Conservation (phyloP, 2,888 invertebrate genomes). For the Mesodorylaimus sp. region DNA sequence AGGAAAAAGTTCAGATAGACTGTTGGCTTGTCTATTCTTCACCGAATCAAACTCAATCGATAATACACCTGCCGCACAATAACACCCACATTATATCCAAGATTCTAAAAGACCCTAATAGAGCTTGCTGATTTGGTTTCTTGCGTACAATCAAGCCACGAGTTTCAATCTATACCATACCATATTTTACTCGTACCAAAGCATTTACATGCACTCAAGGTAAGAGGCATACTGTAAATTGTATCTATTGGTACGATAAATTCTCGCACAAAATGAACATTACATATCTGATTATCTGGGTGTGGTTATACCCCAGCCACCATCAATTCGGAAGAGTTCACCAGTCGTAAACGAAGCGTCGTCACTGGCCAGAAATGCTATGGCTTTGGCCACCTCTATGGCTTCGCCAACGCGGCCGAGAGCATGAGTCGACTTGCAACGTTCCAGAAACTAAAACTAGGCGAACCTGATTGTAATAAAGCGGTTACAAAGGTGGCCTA, state of each 20-base stretch:
- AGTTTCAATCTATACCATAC: neutral
- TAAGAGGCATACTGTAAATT: neutral
- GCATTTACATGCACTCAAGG: neutral
- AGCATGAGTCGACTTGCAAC: slow-evolving; percentile 69
- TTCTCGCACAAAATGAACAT: neutral
- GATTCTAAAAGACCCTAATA: too few species aligned
- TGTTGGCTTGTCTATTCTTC: too few species aligned
- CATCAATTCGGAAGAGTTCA: slow-evolving; percentile 69
- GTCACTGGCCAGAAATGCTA: slow-evolving; percentile 75
- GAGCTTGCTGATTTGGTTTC: too few species aligned
- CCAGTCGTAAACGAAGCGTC: slow-evolving; percentile 73
- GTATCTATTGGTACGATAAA: neutral
- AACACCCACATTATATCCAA: too few species aligned
- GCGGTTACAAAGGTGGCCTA: slow-evolving; percentile 14
- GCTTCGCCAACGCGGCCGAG: slow-evolving; percentile 38
- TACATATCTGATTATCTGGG: slow-evolving; percentile 3
- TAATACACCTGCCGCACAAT: too few species aligned
- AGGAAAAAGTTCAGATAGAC: too few species aligned
- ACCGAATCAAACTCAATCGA: too few species aligned
- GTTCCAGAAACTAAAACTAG: slow-evolving; percentile 50
- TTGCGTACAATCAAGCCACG: neutral
- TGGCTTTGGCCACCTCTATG: slow-evolving; percentile 55
- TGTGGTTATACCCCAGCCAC: slow-evolving; percentile 43
- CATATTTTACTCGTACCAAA: too few species aligned
- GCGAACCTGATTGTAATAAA: neutral